phyloP scores from a whole-genome alignment of 2,797 vertebrate genomes.

The Scarus forsteni region DNA sequence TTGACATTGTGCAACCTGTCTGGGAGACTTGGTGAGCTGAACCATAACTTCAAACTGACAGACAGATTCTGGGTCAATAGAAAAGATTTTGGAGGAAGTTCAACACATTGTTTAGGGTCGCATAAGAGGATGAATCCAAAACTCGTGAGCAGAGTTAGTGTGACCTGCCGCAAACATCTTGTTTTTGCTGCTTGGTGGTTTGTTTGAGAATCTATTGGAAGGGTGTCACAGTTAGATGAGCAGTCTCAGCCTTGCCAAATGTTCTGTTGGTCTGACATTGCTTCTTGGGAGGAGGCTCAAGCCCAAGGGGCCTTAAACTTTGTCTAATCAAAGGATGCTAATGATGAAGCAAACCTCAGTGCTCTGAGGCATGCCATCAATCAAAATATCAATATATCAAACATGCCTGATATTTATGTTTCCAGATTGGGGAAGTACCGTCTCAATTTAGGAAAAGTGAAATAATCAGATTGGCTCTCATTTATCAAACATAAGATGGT shows the following conservation, averaged over 20 bases:
- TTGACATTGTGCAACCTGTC: conserved; percentile 36
- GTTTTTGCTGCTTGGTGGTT: conserved; percentile 11
- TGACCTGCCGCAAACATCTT: background rate
- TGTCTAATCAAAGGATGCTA: background rate
- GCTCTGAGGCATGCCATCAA: too few relatives aligned
- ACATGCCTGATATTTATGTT: too few relatives aligned
- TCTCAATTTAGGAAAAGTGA: too few relatives aligned
- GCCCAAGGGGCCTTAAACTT: too few relatives aligned
- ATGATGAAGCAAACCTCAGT: background rate
- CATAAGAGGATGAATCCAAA: conserved; percentile 39
- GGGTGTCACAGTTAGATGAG: too few relatives aligned
- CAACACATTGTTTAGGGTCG: conserved; percentile 36
- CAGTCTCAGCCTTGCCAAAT: background rate
- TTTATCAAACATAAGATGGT: too few relatives aligned
- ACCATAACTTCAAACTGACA: conserved; percentile 10
- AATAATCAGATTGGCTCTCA: too few relatives aligned
- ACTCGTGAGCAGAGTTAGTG: conserved; percentile 42
- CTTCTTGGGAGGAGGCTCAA: background rate
- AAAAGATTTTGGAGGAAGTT: conserved; percentile 16
- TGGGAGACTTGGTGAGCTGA: conserved; percentile 19
- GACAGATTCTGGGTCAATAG: conserved; percentile 40
- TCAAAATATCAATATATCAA: too few relatives aligned
- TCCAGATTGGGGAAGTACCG: too few relatives aligned
- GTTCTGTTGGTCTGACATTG: background rate
- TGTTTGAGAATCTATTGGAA: too few relatives aligned